Base-by-base conservation (phyloP, 2,888 invertebrate species). In the Troglohyphantes excavatus region DNA sequence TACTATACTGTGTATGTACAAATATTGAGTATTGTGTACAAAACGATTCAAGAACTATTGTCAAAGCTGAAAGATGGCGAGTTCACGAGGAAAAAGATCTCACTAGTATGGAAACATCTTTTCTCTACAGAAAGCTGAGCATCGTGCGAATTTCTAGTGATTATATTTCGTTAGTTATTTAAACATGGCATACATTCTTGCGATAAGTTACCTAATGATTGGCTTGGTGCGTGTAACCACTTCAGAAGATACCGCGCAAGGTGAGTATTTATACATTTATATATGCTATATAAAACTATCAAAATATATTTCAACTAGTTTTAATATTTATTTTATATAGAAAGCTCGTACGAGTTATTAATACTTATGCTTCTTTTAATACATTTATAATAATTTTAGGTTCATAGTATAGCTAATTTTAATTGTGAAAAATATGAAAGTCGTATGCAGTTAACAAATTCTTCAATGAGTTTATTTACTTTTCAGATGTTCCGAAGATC, bases 401-500 rank as follows among this genome's bases (percentile, higher is more conserved):
- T 39, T 39, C 1, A 39, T 39, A 0, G 13, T 33, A 33, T 3
- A 33, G 33, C 3, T 33, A 39, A 39, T 3, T 39, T 11, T 39
- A 0, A 39, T 39, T 39, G 3, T 39, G 13, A 39, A 39, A 39
- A 39, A 39, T 2, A 39, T 39, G 13, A 13, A 7, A 2, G 13
- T 2, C 17, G 53, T 17, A 11, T 53, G 13, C 53, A 53, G 53
- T 53, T 13, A 53, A 17, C 53, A 53, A 53, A 9, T 33, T 53
- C n/a, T 53, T 13, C n/a, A 53, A 17, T 53, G n/a, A 13, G 1
- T 13, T 17, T 7, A 7, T 53, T 63, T n/a, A 9, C 5, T n/a
- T 53, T 83, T 13, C 23, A 90, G 85, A 75, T 81, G 17, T 68
- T 17, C 85, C 90, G 1, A 90, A 90, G 81, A 67, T 90, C 11